Evolutionary conservation across 2,113 vertebrate genomes (phyloP).

Genomic region (Serilophus lunatus): DNA sequence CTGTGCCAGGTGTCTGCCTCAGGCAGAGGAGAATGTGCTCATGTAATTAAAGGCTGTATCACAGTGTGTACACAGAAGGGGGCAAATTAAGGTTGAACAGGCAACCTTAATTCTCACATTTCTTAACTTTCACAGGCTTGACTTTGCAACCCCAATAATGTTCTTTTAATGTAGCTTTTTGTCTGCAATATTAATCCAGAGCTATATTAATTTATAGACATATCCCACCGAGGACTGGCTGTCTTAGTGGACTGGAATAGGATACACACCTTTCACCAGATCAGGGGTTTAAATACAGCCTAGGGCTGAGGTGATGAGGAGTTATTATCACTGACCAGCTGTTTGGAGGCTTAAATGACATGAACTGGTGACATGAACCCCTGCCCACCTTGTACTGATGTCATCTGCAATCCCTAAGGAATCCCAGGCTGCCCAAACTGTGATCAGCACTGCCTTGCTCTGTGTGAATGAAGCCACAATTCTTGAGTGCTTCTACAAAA

Average conservation of each 20-base stretch:
- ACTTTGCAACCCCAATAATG: conserved; percentile 36
- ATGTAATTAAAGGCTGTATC: conserved; percentile 60
- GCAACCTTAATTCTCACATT: conserved; percentile 48
- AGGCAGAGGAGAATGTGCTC: conserved; percentile 29
- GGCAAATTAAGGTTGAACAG: conserved; percentile 61
- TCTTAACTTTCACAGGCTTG: conserved; percentile 37
- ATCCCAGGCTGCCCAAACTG: background rate
- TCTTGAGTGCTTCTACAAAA: background rate
- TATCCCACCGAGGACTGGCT: background rate
- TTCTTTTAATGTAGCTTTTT: conserved; percentile 12
- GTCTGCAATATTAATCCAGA: background rate
- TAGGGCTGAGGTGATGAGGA: background rate
- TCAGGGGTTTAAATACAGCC: background rate
- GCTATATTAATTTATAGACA: conserved; percentile 9
- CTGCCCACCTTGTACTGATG: background rate
- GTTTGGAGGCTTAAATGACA: background rate
- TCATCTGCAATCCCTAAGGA: fast-evolving
- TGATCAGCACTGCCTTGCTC: fast-evolving
- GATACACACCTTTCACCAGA: background rate
- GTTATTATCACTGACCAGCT: background rate
- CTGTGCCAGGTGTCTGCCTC: conserved; percentile 55
- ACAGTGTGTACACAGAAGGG: conserved; percentile 14
- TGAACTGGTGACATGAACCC: background rate
- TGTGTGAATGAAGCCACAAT: background rate
- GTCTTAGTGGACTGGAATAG: background rate